phyloP scores from a whole-genome alignment of 2,797 vertebrate genomes.

The Pseudomugil tenellus region DNA sequence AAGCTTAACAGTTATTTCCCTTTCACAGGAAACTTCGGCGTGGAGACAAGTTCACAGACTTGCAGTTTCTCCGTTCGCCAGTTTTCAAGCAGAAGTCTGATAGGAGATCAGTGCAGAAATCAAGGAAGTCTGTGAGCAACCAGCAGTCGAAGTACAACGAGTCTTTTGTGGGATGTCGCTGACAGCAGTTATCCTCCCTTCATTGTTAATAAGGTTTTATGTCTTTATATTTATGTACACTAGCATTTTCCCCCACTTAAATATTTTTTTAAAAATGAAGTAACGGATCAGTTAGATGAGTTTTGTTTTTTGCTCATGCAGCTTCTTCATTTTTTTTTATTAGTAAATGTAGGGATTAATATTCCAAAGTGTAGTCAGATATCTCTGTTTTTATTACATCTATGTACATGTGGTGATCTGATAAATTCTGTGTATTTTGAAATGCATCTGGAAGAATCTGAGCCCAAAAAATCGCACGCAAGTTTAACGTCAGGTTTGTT shows the following conservation, averaged over 20 bases:
- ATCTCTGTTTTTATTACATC: constrained; percentile 13
- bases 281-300: too few relatives aligned
- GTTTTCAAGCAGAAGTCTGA: constrained; percentile 86
- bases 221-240: too few relatives aligned
- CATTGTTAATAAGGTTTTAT: too few relatives aligned
- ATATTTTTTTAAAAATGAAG: too few relatives aligned
- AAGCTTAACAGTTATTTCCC: constrained; percentile 4
- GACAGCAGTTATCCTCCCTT: constrained; percentile 23
- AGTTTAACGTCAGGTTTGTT: constrained; percentile 67
- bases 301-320: not conserved
- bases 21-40: constrained; percentile 91
- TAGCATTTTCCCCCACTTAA: too few relatives aligned
- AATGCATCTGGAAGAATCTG: not conserved
- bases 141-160: constrained; percentile 81
- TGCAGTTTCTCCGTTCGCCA: constrained; percentile 90
- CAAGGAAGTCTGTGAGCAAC: constrained; percentile 65
- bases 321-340: not conserved
- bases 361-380: not conserved
- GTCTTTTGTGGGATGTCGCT: constrained; percentile 84
- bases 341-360: not conserved
- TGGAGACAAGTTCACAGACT: constrained; percentile 93
- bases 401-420: not conserved
- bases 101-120: constrained; percentile 66
- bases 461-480: constrained; percentile 12
- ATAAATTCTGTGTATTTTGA: not conserved